Conservation (phyloP, 2,113 vertebrate species). For the Etheostoma cragini region DNA sequence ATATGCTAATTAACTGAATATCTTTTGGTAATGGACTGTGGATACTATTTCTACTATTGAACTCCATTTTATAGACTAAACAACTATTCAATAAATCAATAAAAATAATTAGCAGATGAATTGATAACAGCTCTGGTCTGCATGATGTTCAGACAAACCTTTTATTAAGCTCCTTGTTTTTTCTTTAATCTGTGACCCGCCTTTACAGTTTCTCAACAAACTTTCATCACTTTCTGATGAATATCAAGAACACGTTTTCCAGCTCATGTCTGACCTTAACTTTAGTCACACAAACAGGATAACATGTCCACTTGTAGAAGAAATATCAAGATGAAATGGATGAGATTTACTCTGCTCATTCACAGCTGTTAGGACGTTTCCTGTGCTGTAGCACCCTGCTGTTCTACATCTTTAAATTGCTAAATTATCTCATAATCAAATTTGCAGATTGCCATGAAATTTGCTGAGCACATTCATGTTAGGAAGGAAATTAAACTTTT, state of each 20-base stretch:
- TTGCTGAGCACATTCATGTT: neutral
- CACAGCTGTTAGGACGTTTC: neutral
- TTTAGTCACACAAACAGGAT: neutral
- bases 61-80: neutral
- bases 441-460: neutral
- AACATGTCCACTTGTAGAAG: neutral
- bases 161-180: neutral
- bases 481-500: neutral
- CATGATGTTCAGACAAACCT: neutral
- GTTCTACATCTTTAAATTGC: neutral
- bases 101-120: no score
- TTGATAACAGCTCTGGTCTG: no score
- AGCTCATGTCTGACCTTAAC: neutral
- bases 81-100: neutral
- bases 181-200: neutral
- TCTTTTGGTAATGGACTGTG: no score
- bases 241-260: neutral
- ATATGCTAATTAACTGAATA: no score
- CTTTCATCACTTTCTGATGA: neutral
- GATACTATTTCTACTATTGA: no score
- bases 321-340: neutral
- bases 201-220: neutral
- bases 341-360: neutral
- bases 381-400: neutral
- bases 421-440: slow-evolving; percentile 15